Percentiles rank a stretch among this genome's conserved stretches.
Evolutionary conservation across 37 sponge, comb jelly and placozoan species (phyloP).

Genomic region (Spongilla lacustris): DNA sequence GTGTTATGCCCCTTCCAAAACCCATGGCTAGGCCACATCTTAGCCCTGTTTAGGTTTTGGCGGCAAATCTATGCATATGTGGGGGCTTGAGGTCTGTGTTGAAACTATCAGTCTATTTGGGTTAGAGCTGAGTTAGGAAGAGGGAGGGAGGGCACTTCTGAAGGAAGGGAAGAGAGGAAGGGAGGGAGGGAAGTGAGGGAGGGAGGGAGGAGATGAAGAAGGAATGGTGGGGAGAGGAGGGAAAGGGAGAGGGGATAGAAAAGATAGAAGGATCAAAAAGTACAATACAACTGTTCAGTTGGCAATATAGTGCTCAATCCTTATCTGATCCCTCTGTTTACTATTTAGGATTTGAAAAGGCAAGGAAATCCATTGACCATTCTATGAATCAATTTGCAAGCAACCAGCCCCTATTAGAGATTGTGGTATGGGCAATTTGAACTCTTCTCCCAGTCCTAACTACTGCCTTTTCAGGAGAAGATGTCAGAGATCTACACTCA

Average conservation of each 20-base stretch:
- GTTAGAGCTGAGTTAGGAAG: background rate
- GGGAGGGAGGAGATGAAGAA: background rate
- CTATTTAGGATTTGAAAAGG: conserved; percentile 37
- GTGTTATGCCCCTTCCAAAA: background rate
- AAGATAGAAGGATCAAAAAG: too few relatives aligned
- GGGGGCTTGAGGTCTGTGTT: too few relatives aligned
- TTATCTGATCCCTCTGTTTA: too few relatives aligned
- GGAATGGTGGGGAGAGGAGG: background rate
- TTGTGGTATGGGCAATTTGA: background rate
- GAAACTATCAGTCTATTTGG: too few relatives aligned
- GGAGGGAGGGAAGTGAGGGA: background rate
- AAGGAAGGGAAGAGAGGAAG: background rate
- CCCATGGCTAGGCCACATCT: too few relatives aligned
- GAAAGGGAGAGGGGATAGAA: too few relatives aligned
- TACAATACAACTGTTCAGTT: too few relatives aligned
- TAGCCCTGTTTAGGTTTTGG: too few relatives aligned
- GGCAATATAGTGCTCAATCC: too few relatives aligned
- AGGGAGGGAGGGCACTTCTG: background rate
- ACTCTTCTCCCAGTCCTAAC: background rate
- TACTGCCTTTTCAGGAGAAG: conserved; percentile 25
- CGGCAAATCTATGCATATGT: too few relatives aligned
- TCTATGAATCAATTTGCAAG: conserved; percentile 1
- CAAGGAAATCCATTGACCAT: conserved; percentile 34
- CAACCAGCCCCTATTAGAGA: background rate
- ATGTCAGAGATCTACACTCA: conserved; percentile 41